These are phyloP conservation scores for Cataglyphis livida DNA, from an alignment of 2,888 invertebrate species.

Conservation along the genomic window DNA sequence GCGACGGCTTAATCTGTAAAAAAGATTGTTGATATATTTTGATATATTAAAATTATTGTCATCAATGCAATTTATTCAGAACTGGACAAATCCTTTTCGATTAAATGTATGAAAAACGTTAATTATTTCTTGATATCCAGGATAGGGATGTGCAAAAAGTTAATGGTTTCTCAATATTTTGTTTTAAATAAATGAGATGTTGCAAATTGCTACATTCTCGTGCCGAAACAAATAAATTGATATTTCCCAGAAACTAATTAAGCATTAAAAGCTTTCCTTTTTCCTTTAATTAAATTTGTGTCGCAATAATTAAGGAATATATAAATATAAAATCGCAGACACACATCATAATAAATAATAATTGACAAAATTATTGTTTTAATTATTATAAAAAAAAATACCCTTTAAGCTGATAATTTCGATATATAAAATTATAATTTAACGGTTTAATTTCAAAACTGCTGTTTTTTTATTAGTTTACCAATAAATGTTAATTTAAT, in stretches of 20 bases:
- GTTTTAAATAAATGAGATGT: neutral
- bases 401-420: neutral
- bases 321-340: neutral
- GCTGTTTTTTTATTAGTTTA: neutral
- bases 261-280: neutral
- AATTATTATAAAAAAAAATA: neutral
- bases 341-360: neutral
- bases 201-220: neutral
- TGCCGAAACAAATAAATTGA: neutral
- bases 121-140: neutral
- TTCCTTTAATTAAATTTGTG: neutral
- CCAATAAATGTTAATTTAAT: neutral
- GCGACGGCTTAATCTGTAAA: conserved; percentile 86
- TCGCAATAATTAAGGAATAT: neutral
- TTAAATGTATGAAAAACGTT: conserved; percentile 3
- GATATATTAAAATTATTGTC: neutral
- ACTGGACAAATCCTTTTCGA: conserved; percentile 1
- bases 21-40: conserved; percentile 31
- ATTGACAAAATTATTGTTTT: neutral
- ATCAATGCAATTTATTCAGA: neutral
- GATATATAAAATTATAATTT: neutral
- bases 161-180: conserved; percentile 28
- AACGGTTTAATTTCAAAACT: neutral
- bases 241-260: conserved; percentile 13
- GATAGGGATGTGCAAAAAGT: neutral